Conservation (phyloP, 2,888 invertebrate species). For the Caenorhabditis imperialis region DNA sequence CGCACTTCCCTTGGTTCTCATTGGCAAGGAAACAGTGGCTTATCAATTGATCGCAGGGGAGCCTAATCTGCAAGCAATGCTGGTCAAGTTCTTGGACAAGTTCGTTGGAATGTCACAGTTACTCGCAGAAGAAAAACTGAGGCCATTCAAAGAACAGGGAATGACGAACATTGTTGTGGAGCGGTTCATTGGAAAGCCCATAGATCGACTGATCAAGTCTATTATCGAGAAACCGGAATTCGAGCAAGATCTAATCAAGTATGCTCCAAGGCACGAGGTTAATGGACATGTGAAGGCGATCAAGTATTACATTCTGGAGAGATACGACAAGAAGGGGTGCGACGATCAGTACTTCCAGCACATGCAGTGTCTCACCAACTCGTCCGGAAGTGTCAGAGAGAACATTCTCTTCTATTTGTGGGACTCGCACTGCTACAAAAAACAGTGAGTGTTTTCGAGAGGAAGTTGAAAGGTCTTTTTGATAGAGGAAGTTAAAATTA, state of each 20-base stretch:
- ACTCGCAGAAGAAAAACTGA: not conserved
- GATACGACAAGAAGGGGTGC: constrained; percentile 5
- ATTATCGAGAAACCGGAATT: constrained; percentile 1
- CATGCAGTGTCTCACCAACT: constrained; percentile 2
- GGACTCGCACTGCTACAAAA: not conserved
- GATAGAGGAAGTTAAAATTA: too few species aligned
- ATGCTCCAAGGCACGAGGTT: constrained; percentile 1
- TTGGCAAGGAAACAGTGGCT: constrained; percentile 3
- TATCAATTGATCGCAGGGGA: constrained; percentile 8
- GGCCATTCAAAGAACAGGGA: too few species aligned
- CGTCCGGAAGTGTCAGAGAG: not conserved
- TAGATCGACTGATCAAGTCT: not conserved
- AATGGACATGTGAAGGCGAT: constrained; percentile 2
- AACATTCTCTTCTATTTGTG: constrained; percentile 5
- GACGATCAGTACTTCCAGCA: constrained; percentile 43
- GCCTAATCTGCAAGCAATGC: constrained; percentile 7
- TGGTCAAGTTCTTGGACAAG: constrained; percentile 16
- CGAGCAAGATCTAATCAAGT: not conserved
- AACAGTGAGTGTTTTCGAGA: constrained; percentile 1
- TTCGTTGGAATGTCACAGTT: constrained; percentile 6
- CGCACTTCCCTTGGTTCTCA: constrained; percentile 24
- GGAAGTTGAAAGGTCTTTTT: constrained; percentile 11
- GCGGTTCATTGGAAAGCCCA: not conserved
- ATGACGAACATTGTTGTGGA: not conserved
- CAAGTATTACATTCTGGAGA: constrained; percentile 11